phyloP scores from a whole-genome alignment of 2,797 vertebrate species.

The Protosalanx chinensis region DNA sequence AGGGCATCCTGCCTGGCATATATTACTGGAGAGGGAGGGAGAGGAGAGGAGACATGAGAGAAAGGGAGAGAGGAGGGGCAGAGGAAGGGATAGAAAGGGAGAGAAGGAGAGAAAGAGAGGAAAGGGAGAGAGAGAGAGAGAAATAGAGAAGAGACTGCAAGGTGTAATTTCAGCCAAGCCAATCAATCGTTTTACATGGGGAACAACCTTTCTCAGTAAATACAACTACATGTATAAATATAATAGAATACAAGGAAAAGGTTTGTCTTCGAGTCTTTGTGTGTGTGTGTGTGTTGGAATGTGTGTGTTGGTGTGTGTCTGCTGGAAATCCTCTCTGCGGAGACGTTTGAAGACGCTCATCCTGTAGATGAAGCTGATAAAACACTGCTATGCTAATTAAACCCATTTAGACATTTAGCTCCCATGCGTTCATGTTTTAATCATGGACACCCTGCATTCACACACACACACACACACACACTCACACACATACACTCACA shows the following conservation, averaged over 20 bases:
- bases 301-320: slow-evolving; percentile 14
- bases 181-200: too few relatives aligned
- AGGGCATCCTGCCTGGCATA: slow-evolving; percentile 72
- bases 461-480: not conserved
- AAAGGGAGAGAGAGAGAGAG: not conserved
- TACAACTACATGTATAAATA: too few relatives aligned
- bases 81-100: too few relatives aligned
- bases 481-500: not conserved
- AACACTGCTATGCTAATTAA: slow-evolving; percentile 43
- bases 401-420: slow-evolving; percentile 47
- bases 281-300: slow-evolving; percentile 10
- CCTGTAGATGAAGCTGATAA: slow-evolving; percentile 32
- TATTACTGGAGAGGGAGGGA: slow-evolving; percentile 64
- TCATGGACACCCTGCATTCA: slow-evolving; percentile 19
- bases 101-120: slow-evolving; percentile 5
- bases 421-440: slow-evolving; percentile 43
- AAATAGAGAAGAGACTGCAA: not conserved
- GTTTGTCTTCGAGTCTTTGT: too few relatives aligned
- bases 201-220: too few relatives aligned
- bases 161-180: too few relatives aligned
- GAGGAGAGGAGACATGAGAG: too few relatives aligned
- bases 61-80: too few relatives aligned
- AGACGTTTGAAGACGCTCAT: too few relatives aligned
- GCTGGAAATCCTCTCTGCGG: too few relatives aligned
- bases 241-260: too few relatives aligned